phyloP scores from a whole-genome alignment of 2,797 vertebrate genomes.

The Rhinogobio ventralis region DNA sequence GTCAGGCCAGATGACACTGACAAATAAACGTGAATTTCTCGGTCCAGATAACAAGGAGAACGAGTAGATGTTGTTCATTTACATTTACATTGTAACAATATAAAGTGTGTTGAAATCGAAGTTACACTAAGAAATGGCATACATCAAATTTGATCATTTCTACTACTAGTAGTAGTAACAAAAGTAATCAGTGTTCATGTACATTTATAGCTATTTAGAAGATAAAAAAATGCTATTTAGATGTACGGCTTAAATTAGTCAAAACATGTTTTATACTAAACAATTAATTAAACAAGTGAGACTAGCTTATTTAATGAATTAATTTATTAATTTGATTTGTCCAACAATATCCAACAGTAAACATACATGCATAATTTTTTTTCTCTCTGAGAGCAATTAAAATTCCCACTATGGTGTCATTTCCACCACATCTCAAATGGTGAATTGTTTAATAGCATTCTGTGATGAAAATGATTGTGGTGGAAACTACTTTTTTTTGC shows the following conservation, averaged over 20 bases:
- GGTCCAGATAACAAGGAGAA: too few relatives aligned
- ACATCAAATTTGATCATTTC: neutral
- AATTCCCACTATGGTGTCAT: neutral
- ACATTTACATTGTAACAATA: neutral
- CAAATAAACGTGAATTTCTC: too few relatives aligned
- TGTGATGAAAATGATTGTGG: neutral
- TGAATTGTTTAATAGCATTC: neutral
- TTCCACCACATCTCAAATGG: neutral
- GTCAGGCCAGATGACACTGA: too few relatives aligned
- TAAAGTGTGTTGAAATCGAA: neutral
- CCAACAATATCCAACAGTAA: neutral
- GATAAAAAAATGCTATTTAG: neutral
- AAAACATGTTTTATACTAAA: neutral
- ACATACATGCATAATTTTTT: neutral
- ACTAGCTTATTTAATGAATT: neutral
- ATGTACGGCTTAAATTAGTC: neutral
- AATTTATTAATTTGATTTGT: neutral
- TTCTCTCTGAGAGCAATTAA: too few relatives aligned
- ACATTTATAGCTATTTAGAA: neutral
- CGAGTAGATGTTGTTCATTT: neutral
- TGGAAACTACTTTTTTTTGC: neutral
- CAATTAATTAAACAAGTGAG: neutral
- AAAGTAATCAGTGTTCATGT: too few relatives aligned
- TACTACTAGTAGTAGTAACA: neutral
- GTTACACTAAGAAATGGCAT: neutral